These are phyloP conservation scores for Meliscaeva auricollis DNA, from an alignment of 2,888 invertebrate genomes.

Conservation along the genomic window DNA sequence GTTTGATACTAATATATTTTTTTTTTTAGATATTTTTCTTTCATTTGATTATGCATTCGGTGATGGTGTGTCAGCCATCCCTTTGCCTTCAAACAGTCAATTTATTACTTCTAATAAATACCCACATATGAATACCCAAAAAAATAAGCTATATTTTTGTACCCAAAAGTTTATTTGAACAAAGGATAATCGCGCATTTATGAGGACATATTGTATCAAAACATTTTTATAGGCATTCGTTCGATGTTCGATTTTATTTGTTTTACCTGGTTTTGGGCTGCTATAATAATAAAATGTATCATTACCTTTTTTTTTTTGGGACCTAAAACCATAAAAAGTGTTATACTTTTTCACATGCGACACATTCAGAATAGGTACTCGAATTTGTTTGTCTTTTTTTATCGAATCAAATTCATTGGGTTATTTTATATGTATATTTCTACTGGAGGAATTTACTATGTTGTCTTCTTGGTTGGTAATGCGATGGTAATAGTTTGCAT, in stretches of 20 bases:
- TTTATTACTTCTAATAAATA: slow-evolving; percentile 26
- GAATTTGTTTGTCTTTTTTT: slow-evolving; percentile 52
- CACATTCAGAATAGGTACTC: background rate
- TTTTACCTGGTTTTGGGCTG: slow-evolving; percentile 10
- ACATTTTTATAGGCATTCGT: slow-evolving; percentile 38
- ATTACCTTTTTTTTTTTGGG: slow-evolving; percentile 7
- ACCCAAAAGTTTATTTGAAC: slow-evolving; percentile 18
- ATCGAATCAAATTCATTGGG: slow-evolving; percentile 54
- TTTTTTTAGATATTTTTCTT: slow-evolving; percentile 17
- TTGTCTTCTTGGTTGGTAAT: background rate
- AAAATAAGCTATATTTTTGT: slow-evolving; percentile 27
- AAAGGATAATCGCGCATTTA: slow-evolving; percentile 65
- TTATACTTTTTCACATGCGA: slow-evolving; percentile 55
- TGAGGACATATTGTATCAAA: slow-evolving; percentile 44
- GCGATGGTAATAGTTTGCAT: slow-evolving; percentile 4
- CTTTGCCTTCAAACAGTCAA: background rate
- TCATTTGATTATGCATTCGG: slow-evolving; percentile 12
- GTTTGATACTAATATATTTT: slow-evolving; percentile 81
- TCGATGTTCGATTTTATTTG: slow-evolving; percentile 68
- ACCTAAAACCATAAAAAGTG: slow-evolving; percentile 15
- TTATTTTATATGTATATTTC: no score
- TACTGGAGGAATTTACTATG: slow-evolving; percentile 26
- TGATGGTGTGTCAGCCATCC: background rate
- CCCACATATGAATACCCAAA: slow-evolving; percentile 42
- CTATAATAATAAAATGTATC: slow-evolving; percentile 26